Percentiles rank a stretch among this genome's conserved stretches.
Conservation (phyloP, 2,888 invertebrate species). For the Pycnomerus fuliginosus region DNA sequence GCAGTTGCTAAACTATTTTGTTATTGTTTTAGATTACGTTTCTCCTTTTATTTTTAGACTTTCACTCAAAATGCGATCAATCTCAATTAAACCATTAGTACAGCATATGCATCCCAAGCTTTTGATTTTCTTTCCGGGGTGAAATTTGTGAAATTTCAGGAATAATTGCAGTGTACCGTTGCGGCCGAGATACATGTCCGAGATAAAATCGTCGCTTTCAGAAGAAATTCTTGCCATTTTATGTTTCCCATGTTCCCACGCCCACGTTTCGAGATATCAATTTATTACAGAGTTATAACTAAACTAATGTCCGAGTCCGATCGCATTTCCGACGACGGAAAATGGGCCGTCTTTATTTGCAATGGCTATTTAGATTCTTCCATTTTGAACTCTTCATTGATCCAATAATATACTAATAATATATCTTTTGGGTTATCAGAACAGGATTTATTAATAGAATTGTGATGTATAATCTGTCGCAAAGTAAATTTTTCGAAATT, state of each 20-base stretch:
- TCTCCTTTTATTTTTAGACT: conserved; percentile 10
- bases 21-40: conserved; percentile 7
- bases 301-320: conserved; percentile 6
- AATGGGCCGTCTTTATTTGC: neutral
- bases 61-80: conserved; percentile 10
- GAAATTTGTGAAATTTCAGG: neutral
- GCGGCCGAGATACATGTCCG: neutral
- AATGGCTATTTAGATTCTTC: too few species aligned
- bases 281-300: conserved; percentile 14
- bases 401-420: neutral
- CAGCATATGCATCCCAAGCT: neutral
- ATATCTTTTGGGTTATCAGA: neutral
- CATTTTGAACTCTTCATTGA: too few species aligned
- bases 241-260: conserved; percentile 22
- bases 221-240: conserved; percentile 10
- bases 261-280: conserved; percentile 17
- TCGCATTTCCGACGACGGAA: neutral
- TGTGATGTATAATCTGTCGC: too few species aligned
- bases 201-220: conserved; percentile 6
- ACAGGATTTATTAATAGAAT: neutral
- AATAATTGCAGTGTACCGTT: neutral
- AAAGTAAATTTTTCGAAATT: too few species aligned
- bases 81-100: neutral
- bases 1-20: too few species aligned
- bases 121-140: neutral